These are phyloP conservation scores for Phalanger gymnotis DNA, from an alignment of 2,797 vertebrate genomes.

Conservation along the genomic window DNA sequence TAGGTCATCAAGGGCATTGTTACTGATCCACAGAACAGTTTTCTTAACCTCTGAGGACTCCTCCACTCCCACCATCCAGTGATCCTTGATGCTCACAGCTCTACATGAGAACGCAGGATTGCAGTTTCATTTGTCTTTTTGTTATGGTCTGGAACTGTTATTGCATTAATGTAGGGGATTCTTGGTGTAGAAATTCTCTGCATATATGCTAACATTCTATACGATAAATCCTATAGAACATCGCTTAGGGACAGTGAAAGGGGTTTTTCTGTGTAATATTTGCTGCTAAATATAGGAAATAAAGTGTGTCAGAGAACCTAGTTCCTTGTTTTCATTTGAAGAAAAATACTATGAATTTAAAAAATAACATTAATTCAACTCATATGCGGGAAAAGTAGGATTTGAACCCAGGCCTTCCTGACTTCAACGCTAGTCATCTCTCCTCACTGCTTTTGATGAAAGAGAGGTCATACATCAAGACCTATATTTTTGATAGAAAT, in stretches of 20 bases:
- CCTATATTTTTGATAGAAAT: not conserved
- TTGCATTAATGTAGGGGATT: not conserved
- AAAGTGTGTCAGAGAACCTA: not conserved
- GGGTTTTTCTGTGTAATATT: not conserved
- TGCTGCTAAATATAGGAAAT: not conserved
- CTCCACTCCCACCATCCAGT: not conserved
- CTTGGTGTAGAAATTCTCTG: not conserved
- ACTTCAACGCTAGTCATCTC: not conserved
- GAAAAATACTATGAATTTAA: not conserved
- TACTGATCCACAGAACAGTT: not conserved
- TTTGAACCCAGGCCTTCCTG: not conserved
- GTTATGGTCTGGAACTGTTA: not conserved
- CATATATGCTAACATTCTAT: not conserved
- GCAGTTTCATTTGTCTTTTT: not conserved
- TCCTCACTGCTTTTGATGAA: constrained; percentile 19
- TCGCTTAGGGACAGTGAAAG: not conserved
- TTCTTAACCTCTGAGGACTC: not conserved
- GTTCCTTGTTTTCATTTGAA: not conserved
- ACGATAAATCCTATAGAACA: not conserved
- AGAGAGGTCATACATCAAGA: not conserved
- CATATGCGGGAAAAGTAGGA: not conserved
- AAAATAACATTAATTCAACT: not conserved
- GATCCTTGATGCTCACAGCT: not conserved
- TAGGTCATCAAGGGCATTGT: not conserved
- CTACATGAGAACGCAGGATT: not conserved